Conservation (phyloP, 2,888 invertebrate genomes). For the Drosophila rubida region DNA sequence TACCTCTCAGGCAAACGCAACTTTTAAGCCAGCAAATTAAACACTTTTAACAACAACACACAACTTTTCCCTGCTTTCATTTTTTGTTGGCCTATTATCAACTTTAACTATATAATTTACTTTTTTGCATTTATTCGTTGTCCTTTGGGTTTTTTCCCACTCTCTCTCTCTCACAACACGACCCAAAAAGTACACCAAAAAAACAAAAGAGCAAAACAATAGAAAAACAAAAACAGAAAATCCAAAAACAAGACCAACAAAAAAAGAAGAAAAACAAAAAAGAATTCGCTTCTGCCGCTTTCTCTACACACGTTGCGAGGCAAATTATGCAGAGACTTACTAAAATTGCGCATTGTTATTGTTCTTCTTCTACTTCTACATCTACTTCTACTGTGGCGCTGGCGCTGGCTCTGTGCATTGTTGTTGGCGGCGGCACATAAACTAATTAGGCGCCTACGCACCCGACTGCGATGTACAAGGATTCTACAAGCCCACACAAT, state of each 20-base stretch:
- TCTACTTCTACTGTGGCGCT: too few species aligned
- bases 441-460: slow-evolving; percentile 88
- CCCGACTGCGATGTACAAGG: slow-evolving; percentile 95
- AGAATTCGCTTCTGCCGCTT: slow-evolving; percentile 71
- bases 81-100: slow-evolving; percentile 56
- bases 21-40: slow-evolving; percentile 79
- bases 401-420: too few species aligned
- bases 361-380: slow-evolving; percentile 40
- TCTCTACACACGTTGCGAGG: slow-evolving; percentile 26
- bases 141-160: slow-evolving; percentile 15
- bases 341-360: slow-evolving; percentile 64
- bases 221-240: slow-evolving; percentile 37
- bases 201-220: slow-evolving; percentile 31
- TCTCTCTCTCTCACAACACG: slow-evolving; percentile 39
- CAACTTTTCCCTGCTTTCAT: slow-evolving; percentile 53
- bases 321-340: slow-evolving; percentile 63
- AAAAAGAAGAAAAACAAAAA: slow-evolving; percentile 38
- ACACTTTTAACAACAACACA: slow-evolving; percentile 75
- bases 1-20: slow-evolving; percentile 66
- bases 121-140: slow-evolving; percentile 32
- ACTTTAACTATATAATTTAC: slow-evolving; percentile 57
- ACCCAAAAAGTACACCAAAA: slow-evolving; percentile 49
- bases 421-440: slow-evolving; percentile 39
- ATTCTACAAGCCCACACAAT: slow-evolving; percentile 94
- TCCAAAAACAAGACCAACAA: slow-evolving; percentile 15